These are phyloP conservation scores for Gallinago undulata DNA, from an alignment of 2,113 vertebrate species.

Conservation along the genomic window DNA sequence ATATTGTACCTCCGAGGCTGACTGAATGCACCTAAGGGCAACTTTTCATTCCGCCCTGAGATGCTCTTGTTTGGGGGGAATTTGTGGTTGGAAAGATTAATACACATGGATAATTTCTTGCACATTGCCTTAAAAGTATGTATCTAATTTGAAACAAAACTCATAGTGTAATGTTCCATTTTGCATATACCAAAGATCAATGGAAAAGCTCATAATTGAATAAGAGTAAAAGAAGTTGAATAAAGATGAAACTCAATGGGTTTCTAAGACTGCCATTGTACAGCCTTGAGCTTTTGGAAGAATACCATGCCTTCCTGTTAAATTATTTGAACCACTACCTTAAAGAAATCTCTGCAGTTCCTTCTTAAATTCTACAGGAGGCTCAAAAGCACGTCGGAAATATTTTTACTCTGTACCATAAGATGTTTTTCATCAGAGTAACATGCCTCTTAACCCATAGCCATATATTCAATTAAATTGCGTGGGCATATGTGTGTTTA, in stretches of 20 bases:
- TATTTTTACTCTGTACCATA: constrained; percentile 59
- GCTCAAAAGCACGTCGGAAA: constrained; percentile 31
- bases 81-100: constrained; percentile 25
- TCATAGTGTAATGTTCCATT: neutral
- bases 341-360: constrained; percentile 47
- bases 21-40: neutral
- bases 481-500: constrained; percentile 69
- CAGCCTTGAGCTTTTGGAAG: neutral
- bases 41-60: neutral
- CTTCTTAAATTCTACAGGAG: constrained; percentile 61
- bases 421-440: constrained; percentile 69
- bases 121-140: neutral
- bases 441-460: constrained; percentile 62
- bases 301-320: neutral
- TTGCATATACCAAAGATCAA: neutral
- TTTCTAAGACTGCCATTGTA: neutral
- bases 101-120: constrained; percentile 4
- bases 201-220: neutral
- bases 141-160: neutral
- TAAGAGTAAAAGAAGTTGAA: neutral
- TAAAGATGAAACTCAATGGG: neutral
- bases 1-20: neutral
- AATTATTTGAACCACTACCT: neutral
- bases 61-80: neutral
- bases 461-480: constrained; percentile 68